phyloP scores from a whole-genome alignment of 2,888 invertebrate species.

The Pristionchus exspectatus region DNA sequence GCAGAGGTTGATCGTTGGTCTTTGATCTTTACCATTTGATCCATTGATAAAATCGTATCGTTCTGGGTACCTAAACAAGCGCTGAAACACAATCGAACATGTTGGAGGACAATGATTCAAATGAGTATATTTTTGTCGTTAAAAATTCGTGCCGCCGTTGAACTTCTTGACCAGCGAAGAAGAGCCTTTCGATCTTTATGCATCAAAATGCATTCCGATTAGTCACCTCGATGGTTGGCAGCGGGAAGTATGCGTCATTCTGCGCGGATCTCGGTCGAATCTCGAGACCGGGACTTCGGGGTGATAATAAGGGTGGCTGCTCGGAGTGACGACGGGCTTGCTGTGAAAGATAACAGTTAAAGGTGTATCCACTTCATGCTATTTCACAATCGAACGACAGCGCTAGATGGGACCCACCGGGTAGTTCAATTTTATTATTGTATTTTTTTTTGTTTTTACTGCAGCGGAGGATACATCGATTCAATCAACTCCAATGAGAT shows the following conservation, averaged over 20 bases:
- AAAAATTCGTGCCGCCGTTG: too few relatives aligned
- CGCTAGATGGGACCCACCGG: background rate
- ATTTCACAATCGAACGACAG: too few relatives aligned
- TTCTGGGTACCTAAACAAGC: background rate
- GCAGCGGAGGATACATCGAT: too few relatives aligned
- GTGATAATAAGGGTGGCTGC: background rate
- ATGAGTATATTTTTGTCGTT: too few relatives aligned
- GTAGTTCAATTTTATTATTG: background rate
- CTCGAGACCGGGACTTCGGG: background rate
- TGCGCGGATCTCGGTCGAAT: background rate
- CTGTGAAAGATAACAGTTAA: background rate
- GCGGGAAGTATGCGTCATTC: constrained; percentile 27
- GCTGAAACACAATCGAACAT: background rate
- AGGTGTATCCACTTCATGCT: too few relatives aligned
- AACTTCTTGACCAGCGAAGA: too few relatives aligned
- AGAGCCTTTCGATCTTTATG: too few relatives aligned
- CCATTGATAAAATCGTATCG: background rate
- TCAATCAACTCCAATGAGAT: too few relatives aligned
- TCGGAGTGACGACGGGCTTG: constrained; percentile 36
- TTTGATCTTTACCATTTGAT: background rate
- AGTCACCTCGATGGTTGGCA: constrained; percentile 31
- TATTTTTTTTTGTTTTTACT: background rate
- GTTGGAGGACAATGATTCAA: too few relatives aligned
- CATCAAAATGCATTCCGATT: too few relatives aligned
- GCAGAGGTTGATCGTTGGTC: background rate